phyloP scores from a whole-genome alignment of 2,113 vertebrate genomes.

The Etheostoma cragini region DNA sequence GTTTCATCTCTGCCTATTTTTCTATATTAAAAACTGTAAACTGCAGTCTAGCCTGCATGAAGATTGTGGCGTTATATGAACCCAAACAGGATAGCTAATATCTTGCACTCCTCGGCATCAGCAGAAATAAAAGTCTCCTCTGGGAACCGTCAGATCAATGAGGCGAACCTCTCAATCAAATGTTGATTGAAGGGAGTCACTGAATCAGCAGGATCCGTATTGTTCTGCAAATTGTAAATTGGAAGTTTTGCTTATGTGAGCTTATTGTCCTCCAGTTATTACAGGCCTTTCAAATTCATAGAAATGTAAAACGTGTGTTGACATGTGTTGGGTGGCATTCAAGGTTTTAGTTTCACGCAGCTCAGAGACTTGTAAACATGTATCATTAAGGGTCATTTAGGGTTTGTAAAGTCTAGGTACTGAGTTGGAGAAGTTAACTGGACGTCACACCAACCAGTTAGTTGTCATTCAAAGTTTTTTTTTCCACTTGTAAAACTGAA shows the following conservation, averaged over 20 bases:
- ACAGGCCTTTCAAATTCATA: background rate
- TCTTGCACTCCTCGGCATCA: constrained; percentile 27
- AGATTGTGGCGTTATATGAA: background rate
- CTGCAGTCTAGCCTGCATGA: background rate
- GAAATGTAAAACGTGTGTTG: background rate
- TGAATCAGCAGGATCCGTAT: constrained; percentile 44
- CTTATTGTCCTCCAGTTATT: constrained; percentile 3
- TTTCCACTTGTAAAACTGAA: too few species aligned
- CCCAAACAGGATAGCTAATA: constrained; percentile 26
- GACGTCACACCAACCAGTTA: background rate
- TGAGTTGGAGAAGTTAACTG: background rate
- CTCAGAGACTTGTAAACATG: background rate
- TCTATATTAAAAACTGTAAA: constrained; percentile 17
- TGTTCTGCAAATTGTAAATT: constrained; percentile 34
- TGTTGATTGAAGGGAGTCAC: constrained; percentile 56
- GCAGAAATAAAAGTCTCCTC: constrained; percentile 50
- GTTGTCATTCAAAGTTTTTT: background rate
- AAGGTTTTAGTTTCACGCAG: background rate
- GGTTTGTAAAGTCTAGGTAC: background rate
- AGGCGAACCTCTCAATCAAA: constrained; percentile 59
- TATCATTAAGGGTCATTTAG: background rate
- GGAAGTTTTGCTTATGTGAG: background rate
- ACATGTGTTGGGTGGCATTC: background rate
- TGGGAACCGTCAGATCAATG: constrained; percentile 56
- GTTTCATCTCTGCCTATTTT: background rate